Conservation (phyloP, 2,113 vertebrate species). For the Nanorana parkeri region DNA sequence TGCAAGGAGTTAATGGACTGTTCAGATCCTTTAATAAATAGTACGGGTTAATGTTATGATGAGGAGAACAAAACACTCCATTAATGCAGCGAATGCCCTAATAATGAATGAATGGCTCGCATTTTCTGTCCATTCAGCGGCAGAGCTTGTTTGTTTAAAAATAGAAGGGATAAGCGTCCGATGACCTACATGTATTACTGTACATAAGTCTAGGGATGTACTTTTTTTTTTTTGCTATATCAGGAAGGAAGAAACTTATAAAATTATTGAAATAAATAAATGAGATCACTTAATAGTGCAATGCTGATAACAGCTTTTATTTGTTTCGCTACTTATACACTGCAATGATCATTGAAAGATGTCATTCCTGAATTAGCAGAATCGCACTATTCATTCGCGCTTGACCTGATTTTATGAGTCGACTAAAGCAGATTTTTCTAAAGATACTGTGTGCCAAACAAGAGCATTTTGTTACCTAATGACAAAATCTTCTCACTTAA, state of each 20-base stretch:
- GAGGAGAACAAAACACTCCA: too few relatives aligned
- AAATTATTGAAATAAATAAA: conserved; percentile 24
- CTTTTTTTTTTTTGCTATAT: not conserved
- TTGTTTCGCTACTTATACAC: not conserved
- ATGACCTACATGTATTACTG: conserved; percentile 51
- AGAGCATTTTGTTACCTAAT: conserved; percentile 43
- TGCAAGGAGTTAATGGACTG: too few relatives aligned
- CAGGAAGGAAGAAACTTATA: not conserved
- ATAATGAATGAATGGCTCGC: not conserved
- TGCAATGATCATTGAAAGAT: not conserved
- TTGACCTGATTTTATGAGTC: conserved; percentile 44
- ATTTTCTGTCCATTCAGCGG: conserved; percentile 16
- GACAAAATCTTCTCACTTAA: conserved; percentile 24
- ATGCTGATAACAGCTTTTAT: not conserved
- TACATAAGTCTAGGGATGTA: conserved; percentile 10
- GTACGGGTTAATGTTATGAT: too few relatives aligned
- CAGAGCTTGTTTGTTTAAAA: conserved; percentile 31
- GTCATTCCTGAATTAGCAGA: conserved; percentile 23
- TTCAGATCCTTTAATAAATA: too few relatives aligned
- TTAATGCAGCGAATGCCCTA: not conserved
- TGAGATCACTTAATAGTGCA: not conserved
- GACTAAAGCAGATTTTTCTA: conserved; percentile 15
- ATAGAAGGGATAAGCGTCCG: conserved; percentile 41
- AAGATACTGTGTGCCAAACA: conserved; percentile 37
- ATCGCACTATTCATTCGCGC: not conserved